These are phyloP conservation scores for Aurelia sp. DNA, from an alignment of 30 jellyfish, hydroid and myxozoan genomes.

Conservation along the genomic window DNA sequence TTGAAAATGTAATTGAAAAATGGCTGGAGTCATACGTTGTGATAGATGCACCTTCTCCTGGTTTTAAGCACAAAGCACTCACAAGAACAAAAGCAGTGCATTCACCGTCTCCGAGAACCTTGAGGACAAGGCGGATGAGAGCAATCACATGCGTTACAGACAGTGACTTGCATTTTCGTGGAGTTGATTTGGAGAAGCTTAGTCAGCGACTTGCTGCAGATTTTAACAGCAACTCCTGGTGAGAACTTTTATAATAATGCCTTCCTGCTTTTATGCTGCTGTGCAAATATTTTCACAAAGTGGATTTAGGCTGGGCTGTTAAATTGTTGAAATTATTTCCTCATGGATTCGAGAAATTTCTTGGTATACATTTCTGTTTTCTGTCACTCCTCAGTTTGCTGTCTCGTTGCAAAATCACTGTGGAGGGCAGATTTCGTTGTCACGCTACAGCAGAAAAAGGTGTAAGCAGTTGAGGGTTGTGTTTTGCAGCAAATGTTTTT, in stretches of 20 bases:
- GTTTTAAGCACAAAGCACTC: background rate
- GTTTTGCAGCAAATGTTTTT: no score
- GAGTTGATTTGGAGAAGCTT: conserved; percentile 28
- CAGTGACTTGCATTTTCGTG: conserved; percentile 2
- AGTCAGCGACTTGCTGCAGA: conserved; percentile 15
- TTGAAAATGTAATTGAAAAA: background rate
- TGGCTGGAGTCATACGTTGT: conserved; percentile 51
- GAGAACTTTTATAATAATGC: background rate
- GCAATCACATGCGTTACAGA: conserved; percentile 42
- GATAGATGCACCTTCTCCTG: conserved; percentile 32
- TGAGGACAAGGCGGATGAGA: conserved; percentile 24
- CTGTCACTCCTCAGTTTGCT: no score
- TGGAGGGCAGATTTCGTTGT: no score
- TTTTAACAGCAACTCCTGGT: conserved; percentile 9
- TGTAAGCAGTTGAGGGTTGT: no score
- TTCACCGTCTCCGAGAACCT: conserved; percentile 30
- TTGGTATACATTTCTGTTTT: no score
- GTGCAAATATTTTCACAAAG: no score
- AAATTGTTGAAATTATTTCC: no score
- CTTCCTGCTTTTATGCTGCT: background rate
- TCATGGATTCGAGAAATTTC: no score
- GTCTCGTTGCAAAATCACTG: no score
- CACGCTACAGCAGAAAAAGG: no score
- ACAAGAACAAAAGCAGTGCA: conserved; percentile 13
- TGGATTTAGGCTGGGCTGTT: no score